phyloP scores from a whole-genome alignment of 2,797 vertebrate genomes.

The Micrastur ruficollis region DNA sequence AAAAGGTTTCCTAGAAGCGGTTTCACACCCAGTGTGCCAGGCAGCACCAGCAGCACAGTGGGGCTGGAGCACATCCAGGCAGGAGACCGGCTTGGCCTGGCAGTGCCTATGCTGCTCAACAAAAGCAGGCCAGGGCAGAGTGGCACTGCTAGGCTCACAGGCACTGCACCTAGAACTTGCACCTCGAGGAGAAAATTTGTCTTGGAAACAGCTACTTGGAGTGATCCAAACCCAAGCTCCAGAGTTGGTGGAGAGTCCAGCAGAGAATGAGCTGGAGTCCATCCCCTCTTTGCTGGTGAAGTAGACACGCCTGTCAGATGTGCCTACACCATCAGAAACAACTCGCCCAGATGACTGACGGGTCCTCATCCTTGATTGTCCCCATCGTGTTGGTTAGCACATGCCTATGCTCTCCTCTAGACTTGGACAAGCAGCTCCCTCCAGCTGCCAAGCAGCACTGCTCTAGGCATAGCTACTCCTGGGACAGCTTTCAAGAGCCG shows the following conservation, averaged over 20 bases:
- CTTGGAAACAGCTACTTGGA: background rate
- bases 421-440: background rate
- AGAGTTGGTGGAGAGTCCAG: background rate
- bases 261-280: background rate
- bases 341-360: background rate
- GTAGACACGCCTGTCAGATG: background rate
- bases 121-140: background rate
- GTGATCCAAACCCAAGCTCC: background rate
- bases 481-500: background rate
- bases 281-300: background rate
- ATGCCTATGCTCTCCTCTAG: background rate
- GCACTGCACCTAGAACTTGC: background rate
- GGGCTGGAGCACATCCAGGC: background rate
- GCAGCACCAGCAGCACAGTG: background rate
- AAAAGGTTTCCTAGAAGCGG: background rate
- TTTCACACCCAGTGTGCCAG: background rate
- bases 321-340: background rate
- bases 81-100: background rate
- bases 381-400: fast-evolving
- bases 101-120: fast-evolving
- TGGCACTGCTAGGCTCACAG: background rate
- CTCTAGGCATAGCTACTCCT: background rate
- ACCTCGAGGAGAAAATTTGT: background rate
- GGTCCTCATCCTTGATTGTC: background rate
- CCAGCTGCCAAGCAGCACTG: fast-evolving